Base-by-base conservation (phyloP, 2,797 vertebrate species). In the Phoeniculus purpureus region DNA sequence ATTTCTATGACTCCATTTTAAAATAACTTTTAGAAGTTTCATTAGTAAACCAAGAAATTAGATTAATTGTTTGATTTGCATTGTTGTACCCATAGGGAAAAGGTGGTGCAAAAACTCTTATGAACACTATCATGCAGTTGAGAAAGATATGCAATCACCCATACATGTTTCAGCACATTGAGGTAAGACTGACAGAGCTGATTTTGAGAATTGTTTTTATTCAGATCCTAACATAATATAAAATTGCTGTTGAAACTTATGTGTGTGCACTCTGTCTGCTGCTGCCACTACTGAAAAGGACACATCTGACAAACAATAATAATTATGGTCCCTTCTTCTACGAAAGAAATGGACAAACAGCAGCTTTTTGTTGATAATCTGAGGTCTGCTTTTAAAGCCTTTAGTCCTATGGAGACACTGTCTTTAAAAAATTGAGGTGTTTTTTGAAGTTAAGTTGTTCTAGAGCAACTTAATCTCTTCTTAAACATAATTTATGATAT, bases 61-160 rank as follows among this genome's bases (percentile, higher is more conserved):
- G 5, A 60, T 64, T 64, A 5, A 47, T 75, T 0, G 16, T 64
- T 81, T 64, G 6, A 34, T 75, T 85, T 92, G 15, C 10, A 4
- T 43, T 65, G 15, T 94, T 86, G 48, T 84, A 51, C 48, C 48
- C 37, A 10, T 86, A 99, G 99, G 99, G 99, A 51, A 99, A 99
- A 98, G 99, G 99, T 47, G 99, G 99, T 2, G 98, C 99, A 12
- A 99, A 99, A 98, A 99, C 99, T 11, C 97, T 99, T 4, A 99
- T 99, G 99, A 99, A 99, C 96, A 99, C 99, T 70, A 99, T 99
- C 96, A 99, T 99, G 99, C 99, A 99, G 93, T 94, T 99, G 96
- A 98, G 99, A 95, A 99, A 99, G 96, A 99, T 99, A 96, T 99
- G 99, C 96, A 99, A 99, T 96, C 99, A 99, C 70, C 99, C 99